Evolutionary conservation across 2,888 invertebrate genomes (phyloP).

Genomic region (Achlya flavicornis): DNA sequence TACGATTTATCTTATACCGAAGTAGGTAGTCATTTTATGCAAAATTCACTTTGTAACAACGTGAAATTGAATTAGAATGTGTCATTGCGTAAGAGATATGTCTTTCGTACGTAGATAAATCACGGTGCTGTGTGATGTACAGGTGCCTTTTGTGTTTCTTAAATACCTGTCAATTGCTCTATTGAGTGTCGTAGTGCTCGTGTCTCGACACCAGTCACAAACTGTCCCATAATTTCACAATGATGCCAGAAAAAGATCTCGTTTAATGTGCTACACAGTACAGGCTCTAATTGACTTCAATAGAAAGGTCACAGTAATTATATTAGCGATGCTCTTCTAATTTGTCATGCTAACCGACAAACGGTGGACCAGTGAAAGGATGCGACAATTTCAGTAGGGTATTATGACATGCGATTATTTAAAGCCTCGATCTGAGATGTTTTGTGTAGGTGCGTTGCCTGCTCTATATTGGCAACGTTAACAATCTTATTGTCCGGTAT

Average conservation of each 20-base stretch:
- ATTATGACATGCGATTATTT: conserved; percentile 25
- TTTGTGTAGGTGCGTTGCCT: too few species aligned
- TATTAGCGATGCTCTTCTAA: conserved; percentile 64
- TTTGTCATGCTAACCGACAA: conserved; percentile 45
- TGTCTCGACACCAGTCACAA: conserved; percentile 28
- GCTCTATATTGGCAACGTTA: too few species aligned
- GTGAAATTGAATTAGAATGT: conserved; percentile 44
- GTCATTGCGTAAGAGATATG: conserved; percentile 32
- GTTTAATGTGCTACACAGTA: conserved; percentile 26
- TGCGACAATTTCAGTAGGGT: not conserved
- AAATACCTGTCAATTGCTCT: conserved; percentile 58
- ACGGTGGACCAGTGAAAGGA: not conserved
- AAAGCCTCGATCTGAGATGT: too few species aligned
- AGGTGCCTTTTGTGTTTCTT: conserved; percentile 46
- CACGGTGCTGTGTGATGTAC: conserved; percentile 33
- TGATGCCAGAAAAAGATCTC: conserved; percentile 23
- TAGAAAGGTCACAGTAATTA: conserved; percentile 75
- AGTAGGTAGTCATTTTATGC: conserved; percentile 40
- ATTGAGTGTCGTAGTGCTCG: conserved; percentile 43
- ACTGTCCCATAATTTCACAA: conserved; percentile 52
- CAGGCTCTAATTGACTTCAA: conserved; percentile 66
- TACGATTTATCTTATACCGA: conserved; percentile 41
- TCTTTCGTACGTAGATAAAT: conserved; percentile 29
- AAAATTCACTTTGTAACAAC: conserved; percentile 38
- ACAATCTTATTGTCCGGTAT: too few species aligned